Evolutionary conservation across 2,888 invertebrate genomes (phyloP), one percentile per base, ranked within the genome.

Genomic region (Caenorhabditis sinica): DNA sequence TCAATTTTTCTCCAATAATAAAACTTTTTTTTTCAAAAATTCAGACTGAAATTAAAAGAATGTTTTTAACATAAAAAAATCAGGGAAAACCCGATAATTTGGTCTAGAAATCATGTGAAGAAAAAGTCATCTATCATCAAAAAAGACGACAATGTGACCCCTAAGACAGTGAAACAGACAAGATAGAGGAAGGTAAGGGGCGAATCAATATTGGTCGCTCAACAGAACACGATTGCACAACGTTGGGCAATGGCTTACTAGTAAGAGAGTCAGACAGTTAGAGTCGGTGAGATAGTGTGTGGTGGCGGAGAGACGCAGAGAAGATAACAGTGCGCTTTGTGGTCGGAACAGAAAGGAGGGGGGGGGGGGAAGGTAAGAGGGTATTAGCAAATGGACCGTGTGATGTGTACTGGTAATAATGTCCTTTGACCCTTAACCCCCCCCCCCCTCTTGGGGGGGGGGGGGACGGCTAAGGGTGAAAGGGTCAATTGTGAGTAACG

Each of bases 211-310:
- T n/a, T 17, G 36, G 28, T 13, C 30, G 30, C 23, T 36, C 61
- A 68, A 17, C 80, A 71, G 82, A 76, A 77, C 80, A 51, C 74
- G 77, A 84, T 86, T 86, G 86, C 84, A 86, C 82, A 82, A 86
- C 73, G 74, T 74, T 73, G 75, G 53, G 84, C 84, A 82, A 83
- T 45, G 53, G 17, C 58, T 60, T 40, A 60, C 23, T 61, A 8
- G 23, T 61, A 5, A 20, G 33, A 68, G 56, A 17, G 6, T 40
- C 2, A 40, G 66, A 61, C 45, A 23, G 40, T 13, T 30, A 68
- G 51, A 43, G 45, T 2, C 1, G 20, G 28, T 8, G 65, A 65
- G 60, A 75, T 30, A 75, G 49, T 51, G 36, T 36, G 49, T 33
- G 69, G 30, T 40, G 20, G 11, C 17, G 74, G n/a, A 33, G 61